phyloP scores from a whole-genome alignment of 2,888 invertebrate genomes.

The Anoplius nigerrimus region DNA sequence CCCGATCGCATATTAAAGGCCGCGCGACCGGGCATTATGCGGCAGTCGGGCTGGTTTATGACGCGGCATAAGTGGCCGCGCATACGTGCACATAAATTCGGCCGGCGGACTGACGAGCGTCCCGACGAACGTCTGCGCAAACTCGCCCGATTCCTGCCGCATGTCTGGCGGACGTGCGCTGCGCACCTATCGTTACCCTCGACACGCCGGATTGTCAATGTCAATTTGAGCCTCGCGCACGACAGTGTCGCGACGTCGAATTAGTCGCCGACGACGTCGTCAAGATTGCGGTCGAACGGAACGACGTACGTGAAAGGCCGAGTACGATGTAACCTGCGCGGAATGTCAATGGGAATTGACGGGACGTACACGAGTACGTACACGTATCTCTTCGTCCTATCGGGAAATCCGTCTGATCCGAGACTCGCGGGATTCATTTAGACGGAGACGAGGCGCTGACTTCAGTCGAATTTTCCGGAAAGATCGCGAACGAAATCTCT shows the following conservation, averaged over 20 bases:
- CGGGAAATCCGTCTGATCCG: too few relatives aligned
- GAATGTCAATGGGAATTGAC: too few relatives aligned
- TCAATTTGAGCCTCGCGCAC: conserved; percentile 9
- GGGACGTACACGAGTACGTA: too few relatives aligned
- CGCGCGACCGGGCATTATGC: conserved; percentile 34
- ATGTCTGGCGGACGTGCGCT: background rate
- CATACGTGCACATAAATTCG: conserved; percentile 29
- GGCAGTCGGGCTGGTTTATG: conserved; percentile 43
- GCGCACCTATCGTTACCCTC: background rate
- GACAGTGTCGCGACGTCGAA: background rate
- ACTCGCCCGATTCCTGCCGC: conserved; percentile 2
- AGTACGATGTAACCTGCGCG: too few relatives aligned
- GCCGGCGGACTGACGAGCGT: background rate
- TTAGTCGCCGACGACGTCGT: background rate
- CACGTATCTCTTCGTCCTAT: too few relatives aligned
- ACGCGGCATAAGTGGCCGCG: conserved; percentile 28
- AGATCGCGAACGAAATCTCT: too few relatives aligned
- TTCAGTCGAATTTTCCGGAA: too few relatives aligned
- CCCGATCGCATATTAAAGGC: conserved; percentile 44
- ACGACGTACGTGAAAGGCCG: too few relatives aligned
- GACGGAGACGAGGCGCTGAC: too few relatives aligned
- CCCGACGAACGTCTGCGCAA: background rate
- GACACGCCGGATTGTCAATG: conserved; percentile 24
- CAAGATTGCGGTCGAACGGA: background rate
- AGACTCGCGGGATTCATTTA: too few relatives aligned